Percentiles rank a stretch among this genome's conserved stretches.
Evolutionary conservation across 2,113 vertebrate genomes (phyloP).

Genomic region (Oostethus manadensis): DNA sequence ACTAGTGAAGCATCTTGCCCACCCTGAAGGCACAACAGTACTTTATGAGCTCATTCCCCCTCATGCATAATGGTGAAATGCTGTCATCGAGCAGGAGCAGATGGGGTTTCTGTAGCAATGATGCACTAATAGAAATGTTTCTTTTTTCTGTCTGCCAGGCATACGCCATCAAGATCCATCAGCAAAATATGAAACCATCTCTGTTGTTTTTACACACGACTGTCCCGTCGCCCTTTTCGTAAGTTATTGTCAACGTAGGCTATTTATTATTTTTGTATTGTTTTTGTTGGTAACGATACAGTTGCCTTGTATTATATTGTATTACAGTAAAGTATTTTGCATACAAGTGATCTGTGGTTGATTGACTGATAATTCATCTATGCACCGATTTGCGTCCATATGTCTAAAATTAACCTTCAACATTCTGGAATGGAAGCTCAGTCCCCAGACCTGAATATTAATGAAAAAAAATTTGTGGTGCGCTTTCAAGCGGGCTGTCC

Average conservation of each 20-base stretch:
- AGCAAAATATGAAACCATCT: background rate
- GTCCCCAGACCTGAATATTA: no score
- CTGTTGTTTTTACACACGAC: background rate
- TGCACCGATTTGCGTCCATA: background rate
- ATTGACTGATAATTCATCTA: background rate
- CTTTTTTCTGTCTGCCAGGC: conserved; percentile 1
- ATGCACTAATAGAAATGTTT: no score
- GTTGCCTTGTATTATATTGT: conserved; percentile 32
- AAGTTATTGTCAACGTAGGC: conserved; percentile 1
- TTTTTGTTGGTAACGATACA: conserved; percentile 23
- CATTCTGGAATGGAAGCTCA: no score
- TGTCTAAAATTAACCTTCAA: background rate
- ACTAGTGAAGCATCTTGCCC: background rate
- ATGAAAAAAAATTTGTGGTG: no score
- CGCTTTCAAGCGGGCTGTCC: no score
- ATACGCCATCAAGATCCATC: background rate
- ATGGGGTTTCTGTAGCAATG: no score
- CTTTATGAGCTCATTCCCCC: no score
- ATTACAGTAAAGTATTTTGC: conserved; percentile 63
- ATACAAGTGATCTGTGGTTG: conserved; percentile 22
- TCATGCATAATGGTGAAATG: no score
- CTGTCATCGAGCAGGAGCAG: no score
- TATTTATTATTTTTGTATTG: conserved; percentile 55
- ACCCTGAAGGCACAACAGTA: background rate
- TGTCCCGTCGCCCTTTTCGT: background rate